These are phyloP conservation scores for Philereme vetulata DNA, from an alignment of 2,888 invertebrate genomes.

Conservation along the genomic window DNA sequence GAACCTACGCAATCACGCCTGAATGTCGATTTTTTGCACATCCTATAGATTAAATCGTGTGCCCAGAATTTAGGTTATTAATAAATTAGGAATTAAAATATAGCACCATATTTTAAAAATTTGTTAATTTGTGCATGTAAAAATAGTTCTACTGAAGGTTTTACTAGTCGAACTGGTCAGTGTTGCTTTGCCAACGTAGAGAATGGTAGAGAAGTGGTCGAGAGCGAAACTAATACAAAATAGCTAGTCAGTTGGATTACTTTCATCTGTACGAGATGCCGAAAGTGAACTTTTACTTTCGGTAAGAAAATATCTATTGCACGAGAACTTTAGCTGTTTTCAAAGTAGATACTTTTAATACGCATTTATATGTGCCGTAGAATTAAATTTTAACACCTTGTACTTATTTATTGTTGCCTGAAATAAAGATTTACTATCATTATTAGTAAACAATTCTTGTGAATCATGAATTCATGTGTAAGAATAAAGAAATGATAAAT, in stretches of 20 bases:
- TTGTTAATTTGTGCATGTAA: slow-evolving; percentile 6
- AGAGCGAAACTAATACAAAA: slow-evolving; percentile 77
- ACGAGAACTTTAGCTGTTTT: slow-evolving; percentile 11
- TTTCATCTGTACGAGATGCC: slow-evolving; percentile 74
- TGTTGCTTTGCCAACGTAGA: slow-evolving; percentile 29
- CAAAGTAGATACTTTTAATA: background rate
- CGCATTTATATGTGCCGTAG: no score
- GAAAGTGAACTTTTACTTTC: slow-evolving; percentile 81
- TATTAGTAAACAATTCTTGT: background rate
- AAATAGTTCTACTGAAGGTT: slow-evolving; percentile 29
- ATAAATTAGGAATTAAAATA: slow-evolving; percentile 22
- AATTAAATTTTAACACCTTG: no score
- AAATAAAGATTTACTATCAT: background rate
- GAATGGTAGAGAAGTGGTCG: slow-evolving; percentile 52
- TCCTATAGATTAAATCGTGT: slow-evolving; percentile 33
- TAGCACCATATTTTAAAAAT: slow-evolving; percentile 16
- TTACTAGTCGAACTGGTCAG: slow-evolving; percentile 37
- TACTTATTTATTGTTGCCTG: no score
- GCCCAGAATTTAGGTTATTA: slow-evolving; percentile 19
- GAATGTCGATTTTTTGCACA: slow-evolving; percentile 68
- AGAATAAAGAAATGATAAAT: no score
- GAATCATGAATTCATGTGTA: no score
- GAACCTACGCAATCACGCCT: slow-evolving; percentile 60
- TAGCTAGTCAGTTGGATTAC: slow-evolving; percentile 70
- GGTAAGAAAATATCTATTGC: slow-evolving; percentile 51